Conservation (phyloP, 2,113 vertebrate species). For the Lophotis ruficrista region DNA sequence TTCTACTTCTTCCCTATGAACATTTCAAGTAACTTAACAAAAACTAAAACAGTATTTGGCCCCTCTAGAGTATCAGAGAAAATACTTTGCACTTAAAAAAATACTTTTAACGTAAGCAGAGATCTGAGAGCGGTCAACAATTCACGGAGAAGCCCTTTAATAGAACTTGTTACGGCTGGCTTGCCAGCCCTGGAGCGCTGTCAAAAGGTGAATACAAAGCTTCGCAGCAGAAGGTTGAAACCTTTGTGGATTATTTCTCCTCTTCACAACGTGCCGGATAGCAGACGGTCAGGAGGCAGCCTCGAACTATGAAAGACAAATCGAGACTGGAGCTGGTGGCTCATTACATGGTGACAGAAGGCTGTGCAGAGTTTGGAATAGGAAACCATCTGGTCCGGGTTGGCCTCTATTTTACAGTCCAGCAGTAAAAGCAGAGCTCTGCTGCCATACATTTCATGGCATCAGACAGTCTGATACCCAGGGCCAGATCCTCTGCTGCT, state of each 20-base stretch:
- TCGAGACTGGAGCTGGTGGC: conserved; percentile 27
- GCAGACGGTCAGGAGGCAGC: conserved; percentile 44
- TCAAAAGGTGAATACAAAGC: conserved; percentile 14
- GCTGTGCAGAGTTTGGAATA: not conserved
- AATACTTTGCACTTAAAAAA: conserved; percentile 4
- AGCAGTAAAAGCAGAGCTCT: not conserved
- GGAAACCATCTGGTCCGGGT: conserved; percentile 51
- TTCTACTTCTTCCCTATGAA: not conserved
- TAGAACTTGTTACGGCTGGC: conserved; percentile 2
- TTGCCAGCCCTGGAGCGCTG: conserved; percentile 2
- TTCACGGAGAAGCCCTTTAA: conserved; percentile 15
- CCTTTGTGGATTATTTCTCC: conserved; percentile 16
- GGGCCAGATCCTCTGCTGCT: not conserved
- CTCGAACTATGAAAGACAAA: conserved; percentile 10
- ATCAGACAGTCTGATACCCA: not conserved
- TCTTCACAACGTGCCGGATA: not conserved
- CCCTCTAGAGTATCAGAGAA: not conserved
- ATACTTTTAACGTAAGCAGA: not conserved
- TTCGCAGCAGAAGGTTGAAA: conserved; percentile 3
- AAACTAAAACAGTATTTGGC: not conserved
- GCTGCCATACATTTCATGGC: not conserved
- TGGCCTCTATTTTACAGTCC: conserved; percentile 29
- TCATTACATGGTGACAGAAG: conserved; percentile 45
- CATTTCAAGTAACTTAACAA: not conserved
- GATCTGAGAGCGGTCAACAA: not conserved